phyloP scores from a whole-genome alignment of 2,797 vertebrate species.

The Sebastes cheni region DNA sequence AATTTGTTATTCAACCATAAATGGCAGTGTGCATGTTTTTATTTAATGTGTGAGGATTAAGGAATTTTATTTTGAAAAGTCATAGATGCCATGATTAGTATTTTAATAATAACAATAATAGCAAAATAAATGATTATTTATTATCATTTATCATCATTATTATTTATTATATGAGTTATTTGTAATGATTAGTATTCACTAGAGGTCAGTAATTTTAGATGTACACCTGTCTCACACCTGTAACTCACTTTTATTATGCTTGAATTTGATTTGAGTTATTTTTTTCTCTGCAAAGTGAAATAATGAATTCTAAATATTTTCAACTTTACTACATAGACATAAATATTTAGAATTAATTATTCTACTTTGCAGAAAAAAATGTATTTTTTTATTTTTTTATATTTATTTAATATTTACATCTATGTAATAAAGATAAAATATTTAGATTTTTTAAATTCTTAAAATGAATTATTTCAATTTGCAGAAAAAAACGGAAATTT shows the following conservation, averaged over 20 bases:
- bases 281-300: background rate
- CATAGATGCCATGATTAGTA: background rate
- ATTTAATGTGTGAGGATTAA: background rate
- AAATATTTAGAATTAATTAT: no score
- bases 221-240: background rate
- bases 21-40: slow-evolving; percentile 11
- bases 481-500: no score
- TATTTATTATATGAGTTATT: background rate
- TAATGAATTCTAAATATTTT: background rate
- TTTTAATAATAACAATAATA: background rate
- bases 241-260: background rate
- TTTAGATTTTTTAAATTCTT: no score
- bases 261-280: background rate
- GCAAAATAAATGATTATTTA: background rate
- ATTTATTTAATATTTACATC: background rate
- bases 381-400: background rate
- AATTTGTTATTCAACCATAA: slow-evolving; percentile 62
- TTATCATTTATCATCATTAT: background rate
- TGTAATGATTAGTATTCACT: background rate
- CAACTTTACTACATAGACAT: background rate
- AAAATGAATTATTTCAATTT: no score
- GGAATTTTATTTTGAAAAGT: background rate
- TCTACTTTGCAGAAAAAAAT: no score
- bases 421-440: background rate
- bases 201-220: slow-evolving; percentile 8